phyloP scores from a whole-genome alignment of 2,797 vertebrate genomes.

The Sebastes hubbsi region DNA sequence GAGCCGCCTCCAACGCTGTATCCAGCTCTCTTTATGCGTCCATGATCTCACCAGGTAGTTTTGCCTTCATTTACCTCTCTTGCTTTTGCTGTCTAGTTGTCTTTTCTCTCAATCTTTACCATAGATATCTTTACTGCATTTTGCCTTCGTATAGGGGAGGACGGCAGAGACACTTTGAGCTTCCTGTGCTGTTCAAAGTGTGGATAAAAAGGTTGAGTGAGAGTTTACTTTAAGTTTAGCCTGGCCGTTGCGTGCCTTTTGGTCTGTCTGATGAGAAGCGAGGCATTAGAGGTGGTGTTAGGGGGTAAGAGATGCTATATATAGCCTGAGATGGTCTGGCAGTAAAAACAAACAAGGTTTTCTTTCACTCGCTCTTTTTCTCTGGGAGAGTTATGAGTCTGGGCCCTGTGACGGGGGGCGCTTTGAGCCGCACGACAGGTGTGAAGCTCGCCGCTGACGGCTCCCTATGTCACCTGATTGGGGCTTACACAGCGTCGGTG shows the following conservation, averaged over 20 bases:
- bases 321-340: constrained; percentile 76
- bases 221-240: constrained; percentile 39
- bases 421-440: constrained; percentile 79
- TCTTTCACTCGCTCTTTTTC: constrained; percentile 84
- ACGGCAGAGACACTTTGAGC: not conserved
- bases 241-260: constrained; percentile 16
- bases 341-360: constrained; percentile 88
- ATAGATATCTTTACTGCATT: not conserved
- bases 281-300: constrained; percentile 8
- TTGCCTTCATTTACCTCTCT: not conserved
- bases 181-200: not conserved
- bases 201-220: not conserved
- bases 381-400: constrained; percentile 82
- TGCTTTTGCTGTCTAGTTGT: too few relatives aligned
- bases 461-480: constrained; percentile 74
- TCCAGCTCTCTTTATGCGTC: too few relatives aligned
- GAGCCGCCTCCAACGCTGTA: too few relatives aligned
- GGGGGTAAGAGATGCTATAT: constrained; percentile 71
- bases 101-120: not conserved
- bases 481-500: constrained; percentile 52
- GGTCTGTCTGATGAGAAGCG: constrained; percentile 31
- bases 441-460: constrained; percentile 47
- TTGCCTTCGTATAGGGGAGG: not conserved
- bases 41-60: not conserved
- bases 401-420: constrained; percentile 40